Conservation (phyloP, 2,797 vertebrate species). For the Schizothorax lantsangensis region DNA sequence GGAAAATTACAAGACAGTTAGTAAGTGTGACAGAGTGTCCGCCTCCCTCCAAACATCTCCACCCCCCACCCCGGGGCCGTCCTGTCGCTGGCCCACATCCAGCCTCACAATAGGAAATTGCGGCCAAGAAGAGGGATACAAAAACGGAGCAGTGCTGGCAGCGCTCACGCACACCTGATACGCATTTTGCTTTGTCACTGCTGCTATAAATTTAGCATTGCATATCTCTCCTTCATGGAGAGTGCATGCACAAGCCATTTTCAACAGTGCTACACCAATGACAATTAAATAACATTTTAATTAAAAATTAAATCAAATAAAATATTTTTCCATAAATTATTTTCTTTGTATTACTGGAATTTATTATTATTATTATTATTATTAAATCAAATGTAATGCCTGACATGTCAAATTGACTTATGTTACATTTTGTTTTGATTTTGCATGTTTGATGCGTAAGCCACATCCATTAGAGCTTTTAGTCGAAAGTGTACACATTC, state of each 20-base stretch:
- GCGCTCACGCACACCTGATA: conserved; percentile 13
- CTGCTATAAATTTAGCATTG: conserved; percentile 32
- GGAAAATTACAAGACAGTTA: conserved; percentile 36
- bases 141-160: conserved; percentile 9
- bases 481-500: neutral
- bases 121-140: conserved; percentile 25
- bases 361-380: no score
- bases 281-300: neutral
- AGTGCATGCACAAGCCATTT: neutral
- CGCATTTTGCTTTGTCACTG: conserved; percentile 32
- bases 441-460: neutral
- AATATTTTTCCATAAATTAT: no score
- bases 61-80: neutral
- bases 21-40: conserved; percentile 3
- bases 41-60: neutral
- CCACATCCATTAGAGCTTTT: neutral
- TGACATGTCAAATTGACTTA: neutral
- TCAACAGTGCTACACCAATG: neutral
- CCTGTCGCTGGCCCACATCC: conserved; percentile 15
- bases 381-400: neutral
- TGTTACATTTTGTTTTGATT: neutral
- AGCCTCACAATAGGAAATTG: conserved; percentile 5
- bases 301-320: no score
- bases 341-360: no score
- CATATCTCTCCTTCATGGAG: conserved; percentile 2